Conservation (phyloP, 1,140 invertebrate species). For the Octopus sinensis region DNA sequence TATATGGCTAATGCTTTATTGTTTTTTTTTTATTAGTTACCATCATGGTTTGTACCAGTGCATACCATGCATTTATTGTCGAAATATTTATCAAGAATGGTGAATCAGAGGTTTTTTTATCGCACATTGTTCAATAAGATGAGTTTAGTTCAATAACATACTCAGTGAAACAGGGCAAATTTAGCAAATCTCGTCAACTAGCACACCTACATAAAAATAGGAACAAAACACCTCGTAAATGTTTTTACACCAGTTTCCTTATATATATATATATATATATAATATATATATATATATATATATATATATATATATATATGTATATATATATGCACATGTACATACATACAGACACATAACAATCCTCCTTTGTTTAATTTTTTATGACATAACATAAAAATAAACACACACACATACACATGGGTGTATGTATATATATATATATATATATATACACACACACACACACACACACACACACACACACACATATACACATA, state of each 20-base stretch:
- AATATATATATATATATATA: slow-evolving; percentile 5
- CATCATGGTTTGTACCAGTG: no score
- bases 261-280: slow-evolving; percentile 11
- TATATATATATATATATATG: neutral
- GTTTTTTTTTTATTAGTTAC: no score
- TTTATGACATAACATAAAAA: neutral
- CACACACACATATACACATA: neutral
- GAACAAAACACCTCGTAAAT: no score
- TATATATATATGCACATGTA: neutral
- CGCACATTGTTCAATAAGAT: no score
- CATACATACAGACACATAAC: neutral
- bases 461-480: neutral
- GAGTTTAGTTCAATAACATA: no score
- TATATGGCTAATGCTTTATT: no score
- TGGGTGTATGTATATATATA: neutral
- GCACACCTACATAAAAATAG: no score
- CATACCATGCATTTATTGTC: no score
- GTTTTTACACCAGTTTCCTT: neutral
- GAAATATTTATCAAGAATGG: no score
- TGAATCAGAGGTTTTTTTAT: no score
- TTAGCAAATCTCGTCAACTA: no score
- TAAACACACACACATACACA: neutral
- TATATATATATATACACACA: neutral
- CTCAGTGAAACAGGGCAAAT: no score
- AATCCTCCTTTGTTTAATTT: neutral